These are phyloP conservation scores for Junonia oenone DNA, from an alignment of 2,888 invertebrate genomes.

Conservation along the genomic window DNA sequence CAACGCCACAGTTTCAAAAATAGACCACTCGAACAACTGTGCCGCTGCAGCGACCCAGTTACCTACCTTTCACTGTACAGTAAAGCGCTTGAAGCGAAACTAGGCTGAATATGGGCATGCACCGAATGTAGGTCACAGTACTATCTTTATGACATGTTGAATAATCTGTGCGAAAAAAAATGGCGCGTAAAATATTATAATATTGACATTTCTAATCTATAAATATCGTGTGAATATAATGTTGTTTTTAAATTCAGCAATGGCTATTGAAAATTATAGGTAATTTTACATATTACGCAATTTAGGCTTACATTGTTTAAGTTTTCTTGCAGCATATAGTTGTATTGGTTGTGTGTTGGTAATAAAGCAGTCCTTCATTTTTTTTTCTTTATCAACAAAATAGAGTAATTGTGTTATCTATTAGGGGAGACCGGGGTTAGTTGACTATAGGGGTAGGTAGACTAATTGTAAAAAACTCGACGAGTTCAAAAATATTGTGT, in stretches of 20 bases:
- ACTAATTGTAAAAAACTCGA: too few relatives aligned
- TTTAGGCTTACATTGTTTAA: too few relatives aligned
- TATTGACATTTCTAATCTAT: background rate
- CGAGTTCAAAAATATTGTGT: too few relatives aligned
- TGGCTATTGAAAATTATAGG: too few relatives aligned
- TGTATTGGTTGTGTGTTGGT: too few relatives aligned
- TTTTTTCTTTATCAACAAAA: too few relatives aligned
- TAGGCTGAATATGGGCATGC: slow-evolving; percentile 4
- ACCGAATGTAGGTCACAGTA: slow-evolving; percentile 12
- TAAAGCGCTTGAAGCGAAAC: slow-evolving; percentile 29
- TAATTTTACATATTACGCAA: too few relatives aligned
- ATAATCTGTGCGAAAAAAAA: background rate
- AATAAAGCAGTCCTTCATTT: too few relatives aligned
- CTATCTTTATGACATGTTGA: slow-evolving; percentile 1
- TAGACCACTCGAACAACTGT: slow-evolving; percentile 32
- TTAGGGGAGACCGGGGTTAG: too few relatives aligned
- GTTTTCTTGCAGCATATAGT: too few relatives aligned
- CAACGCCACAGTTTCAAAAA: slow-evolving; percentile 40
- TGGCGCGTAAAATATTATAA: background rate
- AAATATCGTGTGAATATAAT: background rate
- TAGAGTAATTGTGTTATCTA: too few relatives aligned
- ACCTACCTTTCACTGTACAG: slow-evolving; percentile 21
- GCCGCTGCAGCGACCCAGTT: slow-evolving; percentile 35
- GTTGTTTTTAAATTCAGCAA: background rate
- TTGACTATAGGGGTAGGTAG: too few relatives aligned